These are phyloP conservation scores for Archips xylosteana DNA, from an alignment of 2,888 invertebrate genomes.

Conservation along the genomic window DNA sequence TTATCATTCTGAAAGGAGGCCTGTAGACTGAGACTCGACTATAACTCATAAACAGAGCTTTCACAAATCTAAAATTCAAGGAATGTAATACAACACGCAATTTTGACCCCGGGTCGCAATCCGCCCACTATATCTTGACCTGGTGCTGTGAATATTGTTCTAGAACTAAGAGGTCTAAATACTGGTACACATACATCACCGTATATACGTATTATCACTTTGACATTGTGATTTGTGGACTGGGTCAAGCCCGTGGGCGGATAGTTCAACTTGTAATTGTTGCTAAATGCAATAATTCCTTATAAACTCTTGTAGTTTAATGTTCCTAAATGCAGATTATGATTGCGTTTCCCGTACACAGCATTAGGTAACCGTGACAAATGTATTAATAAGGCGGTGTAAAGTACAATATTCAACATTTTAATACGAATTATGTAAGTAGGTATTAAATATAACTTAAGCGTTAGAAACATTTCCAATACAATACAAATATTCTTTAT, in stretches of 20 bases:
- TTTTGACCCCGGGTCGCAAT: slow-evolving; percentile 18
- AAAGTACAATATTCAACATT: too few species aligned
- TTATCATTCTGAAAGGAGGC: too few species aligned
- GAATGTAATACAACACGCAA: slow-evolving; percentile 25
- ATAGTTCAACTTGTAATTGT: slow-evolving; percentile 26
- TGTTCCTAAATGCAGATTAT: slow-evolving; percentile 26
- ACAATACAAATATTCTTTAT: too few species aligned
- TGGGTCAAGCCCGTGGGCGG: slow-evolving; percentile 33
- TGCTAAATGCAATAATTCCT: slow-evolving; percentile 32
- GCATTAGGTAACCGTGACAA: not conserved
- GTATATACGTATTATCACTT: slow-evolving; percentile 28
- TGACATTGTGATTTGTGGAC: slow-evolving; percentile 41
- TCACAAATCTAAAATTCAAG: slow-evolving; percentile 27
- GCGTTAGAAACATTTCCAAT: too few species aligned
- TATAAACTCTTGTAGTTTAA: slow-evolving; percentile 12
- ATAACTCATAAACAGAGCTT: slow-evolving; percentile 5
- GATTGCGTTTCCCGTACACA: not conserved
- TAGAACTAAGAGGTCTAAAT: not conserved
- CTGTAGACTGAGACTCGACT: too few species aligned
- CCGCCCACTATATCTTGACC: slow-evolving; percentile 5
- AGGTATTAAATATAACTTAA: too few species aligned
- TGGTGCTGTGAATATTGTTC: not conserved
- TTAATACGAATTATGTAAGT: too few species aligned
- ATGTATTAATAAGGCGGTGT: slow-evolving; percentile 15
- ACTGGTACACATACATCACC: slow-evolving; percentile 20